Percentiles rank a stretch among this genome's conserved stretches.
phyloP scores from a whole-genome alignment of 2,113 vertebrate genomes.

The Myocastor coypus region DNA sequence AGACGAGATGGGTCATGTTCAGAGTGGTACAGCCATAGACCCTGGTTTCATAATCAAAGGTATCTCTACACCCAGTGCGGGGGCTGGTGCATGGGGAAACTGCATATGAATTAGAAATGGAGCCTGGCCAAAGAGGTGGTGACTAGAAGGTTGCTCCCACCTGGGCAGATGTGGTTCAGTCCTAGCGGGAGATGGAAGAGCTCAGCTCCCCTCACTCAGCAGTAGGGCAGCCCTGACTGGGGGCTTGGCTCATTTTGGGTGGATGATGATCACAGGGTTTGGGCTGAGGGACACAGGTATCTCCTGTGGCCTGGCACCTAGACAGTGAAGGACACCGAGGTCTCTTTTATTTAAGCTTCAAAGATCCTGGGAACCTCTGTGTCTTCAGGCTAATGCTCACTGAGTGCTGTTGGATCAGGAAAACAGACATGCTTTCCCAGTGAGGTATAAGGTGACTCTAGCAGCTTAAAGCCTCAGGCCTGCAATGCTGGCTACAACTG shows the following conservation, averaged over 20 bases:
- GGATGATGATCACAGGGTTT: background rate
- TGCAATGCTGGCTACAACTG: background rate
- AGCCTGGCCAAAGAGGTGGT: background rate
- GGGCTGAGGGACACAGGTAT: background rate
- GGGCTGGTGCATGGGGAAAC: fast-evolving
- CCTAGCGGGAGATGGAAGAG: background rate
- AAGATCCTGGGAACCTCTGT: background rate
- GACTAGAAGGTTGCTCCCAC: background rate
- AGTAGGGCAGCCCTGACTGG: background rate
- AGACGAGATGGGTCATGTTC: background rate
- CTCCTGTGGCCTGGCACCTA: background rate
- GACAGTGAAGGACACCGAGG: background rate
- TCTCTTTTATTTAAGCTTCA: background rate
- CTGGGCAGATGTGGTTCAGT: background rate
- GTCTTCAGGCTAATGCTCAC: background rate
- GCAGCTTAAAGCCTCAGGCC: background rate
- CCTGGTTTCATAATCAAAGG: background rate
- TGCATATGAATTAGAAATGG: background rate
- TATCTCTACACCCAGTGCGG: background rate
- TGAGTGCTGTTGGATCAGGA: background rate
- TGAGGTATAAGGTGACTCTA: background rate
- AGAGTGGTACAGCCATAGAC: background rate
- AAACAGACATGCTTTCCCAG: background rate
- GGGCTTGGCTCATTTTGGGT: background rate
- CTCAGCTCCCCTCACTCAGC: background rate